These are phyloP conservation scores for Deroptyus accipitrinus DNA, from an alignment of 2,113 vertebrate species.

Conservation along the genomic window DNA sequence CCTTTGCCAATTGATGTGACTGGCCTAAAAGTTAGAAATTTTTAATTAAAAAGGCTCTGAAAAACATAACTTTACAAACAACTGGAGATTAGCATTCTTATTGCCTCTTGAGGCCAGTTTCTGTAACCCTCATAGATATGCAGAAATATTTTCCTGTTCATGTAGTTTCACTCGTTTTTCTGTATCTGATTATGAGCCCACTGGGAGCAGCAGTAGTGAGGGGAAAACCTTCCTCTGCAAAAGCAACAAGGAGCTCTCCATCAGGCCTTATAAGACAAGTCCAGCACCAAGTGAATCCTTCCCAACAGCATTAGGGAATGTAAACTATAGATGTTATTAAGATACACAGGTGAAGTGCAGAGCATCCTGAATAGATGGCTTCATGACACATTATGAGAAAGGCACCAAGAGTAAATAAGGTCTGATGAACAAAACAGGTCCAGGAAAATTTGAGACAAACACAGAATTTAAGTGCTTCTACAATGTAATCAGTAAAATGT, in stretches of 20 bases:
- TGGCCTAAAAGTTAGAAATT: background rate
- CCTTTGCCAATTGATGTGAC: background rate
- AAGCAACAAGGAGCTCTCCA: background rate
- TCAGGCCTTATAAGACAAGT: background rate
- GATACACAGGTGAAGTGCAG: background rate
- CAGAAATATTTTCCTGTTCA: background rate
- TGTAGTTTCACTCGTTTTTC: background rate
- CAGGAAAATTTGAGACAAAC: background rate
- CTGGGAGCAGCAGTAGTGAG: background rate
- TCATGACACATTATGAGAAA: background rate
- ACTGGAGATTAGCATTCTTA: background rate
- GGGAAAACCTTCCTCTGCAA: background rate
- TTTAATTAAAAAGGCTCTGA: fast-evolving
- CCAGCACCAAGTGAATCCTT: background rate
- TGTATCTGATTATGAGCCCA: background rate
- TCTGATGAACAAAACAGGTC: background rate
- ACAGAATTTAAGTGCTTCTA: background rate
- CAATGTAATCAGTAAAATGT: background rate
- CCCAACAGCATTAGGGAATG: background rate
- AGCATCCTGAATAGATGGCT: background rate
- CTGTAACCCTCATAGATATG: background rate
- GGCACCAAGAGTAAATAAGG: background rate
- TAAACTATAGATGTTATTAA: background rate
- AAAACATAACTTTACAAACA: background rate
- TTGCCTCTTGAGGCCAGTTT: background rate